Evolutionary conservation across 2,113 vertebrate genomes (phyloP), one percentile per base, ranked within the genome.

Genomic region (Poecilia latipinna): DNA sequence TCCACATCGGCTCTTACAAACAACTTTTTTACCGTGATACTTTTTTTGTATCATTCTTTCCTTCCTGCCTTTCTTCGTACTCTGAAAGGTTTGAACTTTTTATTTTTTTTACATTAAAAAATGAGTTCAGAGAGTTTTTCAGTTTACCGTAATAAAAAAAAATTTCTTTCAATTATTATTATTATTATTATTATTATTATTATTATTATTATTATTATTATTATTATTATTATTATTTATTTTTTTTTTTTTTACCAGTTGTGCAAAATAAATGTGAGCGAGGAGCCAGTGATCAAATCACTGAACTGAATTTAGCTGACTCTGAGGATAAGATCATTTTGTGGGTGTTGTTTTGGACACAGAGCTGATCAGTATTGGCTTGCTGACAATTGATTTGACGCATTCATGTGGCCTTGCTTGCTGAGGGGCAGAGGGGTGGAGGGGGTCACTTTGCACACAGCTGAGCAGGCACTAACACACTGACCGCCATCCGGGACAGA

Each of bases 401-500:
- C 26, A 51, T 42, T 72, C 51, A 61, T 72, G 75, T 73, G 28
- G 13, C 5, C 63, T 28, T 60, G 61, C 57, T 57, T 57, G 39
- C 65, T 26, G 65, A 79, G 19, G 35, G 35, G 35, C 35, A 11
- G 35, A 37, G 35, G 10, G 51, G 2, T 19, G 24, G 51, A 24
- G 22, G 51, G 22, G 62, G 51, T 78, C 77, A 12, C 32, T 70
- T 42, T 72, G 66, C 70, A 71, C 67, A 15, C 26, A 72, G 65
- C 78, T 80, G 77, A 70, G 6, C 48, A 6, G 61, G 80, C 78
- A 77, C 68, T 72, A 44, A 65, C 64, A 57, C 51, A 57, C 29
- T 75, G 74, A 64, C 85, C 74, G 67, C 66, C 74, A 67, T 83
- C 84, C 81, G 67, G 78, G 61, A 61, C 74, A 67, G 54, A 11